Base-by-base conservation (phyloP, 2,113 vertebrate species). In the Pterocles burchelli region DNA sequence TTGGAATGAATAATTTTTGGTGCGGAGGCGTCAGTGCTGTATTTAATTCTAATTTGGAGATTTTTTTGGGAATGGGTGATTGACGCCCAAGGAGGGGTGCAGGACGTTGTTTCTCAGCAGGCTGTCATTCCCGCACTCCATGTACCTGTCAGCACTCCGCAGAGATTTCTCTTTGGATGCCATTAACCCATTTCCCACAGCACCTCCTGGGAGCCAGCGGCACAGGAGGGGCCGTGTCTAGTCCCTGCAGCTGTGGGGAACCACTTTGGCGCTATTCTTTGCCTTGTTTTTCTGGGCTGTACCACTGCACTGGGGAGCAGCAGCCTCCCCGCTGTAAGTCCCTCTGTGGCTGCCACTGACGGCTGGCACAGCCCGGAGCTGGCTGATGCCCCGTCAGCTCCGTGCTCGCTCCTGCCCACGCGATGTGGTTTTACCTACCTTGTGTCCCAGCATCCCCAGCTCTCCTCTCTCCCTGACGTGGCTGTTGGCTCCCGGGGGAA, bases 191-290 rank as follows among this genome's bases (percentile, higher is more conserved):
- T 36, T 87, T 81, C 57, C 75, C 63, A 41, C 21, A 45, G 18
- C 61, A 7, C 0, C 0, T 46, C 33, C 24, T 0, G 0, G 55
- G 52, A 71, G 61, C 67, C 2, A 0, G 41, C 3, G 20, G 72
- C 72, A n/a, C 29, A 10, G 0, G 1, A 38, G 72, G 62, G 33
- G 11, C 29, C 29, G 24, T 0, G 0, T 21, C 21, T 49, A 11
- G 6, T 18, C 70, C 77, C 70, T 0, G 1, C 20, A 51, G 46
- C 43, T 29, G 10, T 1, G 0, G 31, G 45, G 28, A 90, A 2
- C 22, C 7, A 0, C 28, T 63, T 24, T 62, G 70, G 17, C 16
- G 1, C 2, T 62, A 36, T 65, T 28, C 59, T 81, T 49, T 14
- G 65, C 10, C 29, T 85, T 24, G 1, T 54, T 58, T 61, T 38